phyloP scores from a whole-genome alignment of 2,888 invertebrate species.

The Cryptophagus acutangulus region DNA sequence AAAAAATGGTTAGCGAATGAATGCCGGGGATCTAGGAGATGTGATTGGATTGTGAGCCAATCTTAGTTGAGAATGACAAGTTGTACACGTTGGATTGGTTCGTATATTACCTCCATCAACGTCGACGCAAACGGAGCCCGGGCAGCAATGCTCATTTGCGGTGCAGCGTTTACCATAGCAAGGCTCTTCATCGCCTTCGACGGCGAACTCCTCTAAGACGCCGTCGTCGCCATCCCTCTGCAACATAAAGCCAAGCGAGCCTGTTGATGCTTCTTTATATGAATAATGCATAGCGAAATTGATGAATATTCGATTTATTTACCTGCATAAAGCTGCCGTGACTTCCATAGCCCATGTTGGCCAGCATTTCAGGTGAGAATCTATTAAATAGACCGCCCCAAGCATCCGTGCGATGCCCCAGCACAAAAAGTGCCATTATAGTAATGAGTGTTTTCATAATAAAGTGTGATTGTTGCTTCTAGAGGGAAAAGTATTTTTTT shows the following conservation, averaged over 20 bases:
- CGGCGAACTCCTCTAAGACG: slow-evolving; percentile 48
- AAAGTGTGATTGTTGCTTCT: no score
- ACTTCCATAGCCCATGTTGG: slow-evolving; percentile 73
- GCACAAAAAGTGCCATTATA: slow-evolving; percentile 38
- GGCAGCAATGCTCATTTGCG: slow-evolving; percentile 79
- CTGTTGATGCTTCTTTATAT: background rate
- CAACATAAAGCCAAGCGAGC: slow-evolving; percentile 10
- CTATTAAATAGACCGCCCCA: slow-evolving; percentile 84
- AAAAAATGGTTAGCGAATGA: slow-evolving; percentile 6
- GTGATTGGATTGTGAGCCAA: background rate
- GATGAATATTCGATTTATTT: slow-evolving; percentile 31
- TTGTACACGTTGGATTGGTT: background rate
- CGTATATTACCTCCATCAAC: slow-evolving; percentile 56
- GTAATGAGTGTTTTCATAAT: slow-evolving; percentile 39
- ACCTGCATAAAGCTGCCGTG: slow-evolving; percentile 58
- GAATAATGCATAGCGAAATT: background rate
- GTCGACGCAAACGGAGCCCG: slow-evolving; percentile 70
- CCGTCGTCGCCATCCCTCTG: slow-evolving; percentile 42
- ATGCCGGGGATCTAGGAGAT: background rate
- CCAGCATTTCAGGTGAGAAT: slow-evolving; percentile 80
- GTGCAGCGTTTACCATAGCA: slow-evolving; percentile 74
- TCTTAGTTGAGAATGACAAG: background rate
- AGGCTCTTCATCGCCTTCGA: slow-evolving; percentile 58
- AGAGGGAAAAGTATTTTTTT: no score
- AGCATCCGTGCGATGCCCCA: slow-evolving; percentile 51